Evolutionary conservation across 2,113 vertebrate genomes (phyloP).

Genomic region (Callipepla californica): DNA sequence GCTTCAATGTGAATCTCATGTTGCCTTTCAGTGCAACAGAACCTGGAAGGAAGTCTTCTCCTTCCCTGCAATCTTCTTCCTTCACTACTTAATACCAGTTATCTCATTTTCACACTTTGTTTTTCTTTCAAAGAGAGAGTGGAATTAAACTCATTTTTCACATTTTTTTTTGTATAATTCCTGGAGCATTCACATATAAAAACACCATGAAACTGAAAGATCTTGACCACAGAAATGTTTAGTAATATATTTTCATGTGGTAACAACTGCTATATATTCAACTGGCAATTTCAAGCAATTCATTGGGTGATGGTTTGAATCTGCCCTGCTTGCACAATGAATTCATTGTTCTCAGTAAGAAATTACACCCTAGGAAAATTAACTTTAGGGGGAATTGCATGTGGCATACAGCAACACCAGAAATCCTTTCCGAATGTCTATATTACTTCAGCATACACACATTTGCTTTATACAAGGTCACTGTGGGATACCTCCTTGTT

Average conservation of each 20-base stretch:
- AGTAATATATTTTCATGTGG: conserved; percentile 6
- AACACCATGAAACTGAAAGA: not conserved
- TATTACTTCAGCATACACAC: not conserved
- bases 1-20: conserved; percentile 45
- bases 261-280: conserved; percentile 15
- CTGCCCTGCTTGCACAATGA: conserved; percentile 7
- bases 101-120: conserved; percentile 4
- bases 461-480: not conserved
- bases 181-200: not conserved
- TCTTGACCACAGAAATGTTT: not conserved
- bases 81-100: not conserved
- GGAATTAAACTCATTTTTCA: conserved; percentile 11
- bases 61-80: not conserved
- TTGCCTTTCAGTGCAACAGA: not conserved
- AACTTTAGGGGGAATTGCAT: not conserved
- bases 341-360: conserved; percentile 46
- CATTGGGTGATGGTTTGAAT: conserved; percentile 21
- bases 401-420: not conserved
- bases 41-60: not conserved
- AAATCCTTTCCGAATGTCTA: not conserved
- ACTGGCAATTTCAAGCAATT: conserved; percentile 31
- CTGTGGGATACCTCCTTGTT: not conserved
- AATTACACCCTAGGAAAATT: not conserved
- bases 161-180: not conserved
- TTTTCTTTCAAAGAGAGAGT: not conserved